Conservation (phyloP, 2,888 invertebrate genomes). For the Dicroscelio sp. region DNA sequence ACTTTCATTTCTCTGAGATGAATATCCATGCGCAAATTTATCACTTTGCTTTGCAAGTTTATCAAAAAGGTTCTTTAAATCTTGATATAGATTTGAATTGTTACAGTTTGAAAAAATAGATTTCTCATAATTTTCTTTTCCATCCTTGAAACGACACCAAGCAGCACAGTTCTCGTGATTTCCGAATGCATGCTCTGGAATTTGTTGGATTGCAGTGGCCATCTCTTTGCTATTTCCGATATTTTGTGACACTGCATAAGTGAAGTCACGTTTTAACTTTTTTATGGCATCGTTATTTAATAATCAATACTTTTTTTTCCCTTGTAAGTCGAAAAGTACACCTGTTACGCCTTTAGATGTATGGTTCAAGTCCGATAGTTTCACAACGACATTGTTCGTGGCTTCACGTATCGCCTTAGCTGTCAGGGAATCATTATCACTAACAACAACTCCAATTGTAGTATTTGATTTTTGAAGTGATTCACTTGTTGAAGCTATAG, state of each 20-base stretch:
- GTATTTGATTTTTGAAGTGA: neutral
- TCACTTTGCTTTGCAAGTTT: constrained; percentile 22
- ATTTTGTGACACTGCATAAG: constrained; percentile 82
- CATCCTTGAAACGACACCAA: constrained; percentile 75
- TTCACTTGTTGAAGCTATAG: constrained; percentile 12
- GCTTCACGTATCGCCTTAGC: constrained; percentile 27
- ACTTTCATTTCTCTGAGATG: constrained; percentile 38
- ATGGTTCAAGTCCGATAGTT: constrained; percentile 39
- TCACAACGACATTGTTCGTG: constrained; percentile 9
- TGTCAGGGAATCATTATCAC: constrained; percentile 22
- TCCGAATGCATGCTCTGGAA: constrained; percentile 77
- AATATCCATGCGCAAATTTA: constrained; percentile 30
- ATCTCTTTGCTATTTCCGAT: constrained; percentile 70
- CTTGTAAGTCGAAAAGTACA: neutral
- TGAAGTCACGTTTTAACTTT: constrained; percentile 63
- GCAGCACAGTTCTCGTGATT: constrained; percentile 73
- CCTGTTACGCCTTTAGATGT: constrained; percentile 27
- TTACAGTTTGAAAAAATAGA: constrained; percentile 51
- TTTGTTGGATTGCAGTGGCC: constrained; percentile 64
- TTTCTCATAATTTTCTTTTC: constrained; percentile 60
- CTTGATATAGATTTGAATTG: neutral
- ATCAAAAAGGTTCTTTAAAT: constrained; percentile 4
- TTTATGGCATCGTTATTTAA: constrained; percentile 1
- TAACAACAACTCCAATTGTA: neutral
- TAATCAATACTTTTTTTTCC: neutral